Evolutionary conservation across 2,113 vertebrate species (phyloP).

Genomic region (Cebus imitator): DNA sequence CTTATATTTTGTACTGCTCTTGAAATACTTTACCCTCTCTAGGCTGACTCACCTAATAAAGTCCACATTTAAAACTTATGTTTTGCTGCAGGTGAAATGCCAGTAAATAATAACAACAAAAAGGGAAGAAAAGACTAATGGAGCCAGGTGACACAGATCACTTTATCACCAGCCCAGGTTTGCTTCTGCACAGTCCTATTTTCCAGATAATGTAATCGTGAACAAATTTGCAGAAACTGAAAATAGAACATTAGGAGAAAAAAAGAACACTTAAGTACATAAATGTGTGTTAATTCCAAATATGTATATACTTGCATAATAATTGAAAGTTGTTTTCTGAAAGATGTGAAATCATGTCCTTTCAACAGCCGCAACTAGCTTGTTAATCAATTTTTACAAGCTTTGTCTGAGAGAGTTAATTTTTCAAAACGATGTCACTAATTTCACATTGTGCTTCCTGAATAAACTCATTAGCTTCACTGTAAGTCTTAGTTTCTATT

Average conservation of each 20-base stretch:
- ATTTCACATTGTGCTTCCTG: conserved; percentile 6
- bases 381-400: conserved; percentile 28
- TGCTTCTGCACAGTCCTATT: not conserved
- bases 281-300: not conserved
- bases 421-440: not conserved
- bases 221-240: conserved; percentile 14
- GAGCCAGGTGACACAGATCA: not conserved
- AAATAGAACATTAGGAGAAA: not conserved
- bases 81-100: conserved; percentile 6
- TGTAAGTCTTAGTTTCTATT: not conserved
- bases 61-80: not conserved
- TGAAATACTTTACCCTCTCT: conserved; percentile 3
- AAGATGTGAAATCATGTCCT: not conserved
- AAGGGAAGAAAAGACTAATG: not conserved
- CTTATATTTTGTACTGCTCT: not conserved
- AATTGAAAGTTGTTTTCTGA: not conserved
- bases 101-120: conserved; percentile 16
- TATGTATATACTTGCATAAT: not conserved
- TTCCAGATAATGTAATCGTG: not conserved
- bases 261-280: not conserved
- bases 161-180: not conserved
- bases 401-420: not conserved
- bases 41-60: conserved; percentile 14
- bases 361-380: not conserved
- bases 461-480: conserved; percentile 17